Evolutionary conservation across 2,888 invertebrate species (phyloP).

Genomic region (Agapostemon virescens): DNA sequence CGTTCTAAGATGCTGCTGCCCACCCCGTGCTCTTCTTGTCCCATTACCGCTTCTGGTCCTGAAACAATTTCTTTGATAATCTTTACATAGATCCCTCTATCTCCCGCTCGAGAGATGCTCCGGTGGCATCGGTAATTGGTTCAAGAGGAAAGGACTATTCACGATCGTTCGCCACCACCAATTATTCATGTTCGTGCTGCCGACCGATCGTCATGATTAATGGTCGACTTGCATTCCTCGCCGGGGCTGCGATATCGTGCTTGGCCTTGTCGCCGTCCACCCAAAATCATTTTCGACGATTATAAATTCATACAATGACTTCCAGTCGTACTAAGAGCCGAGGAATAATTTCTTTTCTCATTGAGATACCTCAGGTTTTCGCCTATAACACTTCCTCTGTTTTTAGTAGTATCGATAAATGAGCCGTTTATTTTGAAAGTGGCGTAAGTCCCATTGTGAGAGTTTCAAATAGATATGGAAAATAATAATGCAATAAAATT

Average conservation of each 20-base stretch:
- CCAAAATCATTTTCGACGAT: conserved; percentile 8
- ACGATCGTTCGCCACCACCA: conserved; percentile 47
- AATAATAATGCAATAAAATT: too few relatives aligned
- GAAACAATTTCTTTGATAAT: conserved; percentile 66
- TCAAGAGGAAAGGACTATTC: conserved; percentile 55
- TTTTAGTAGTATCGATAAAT: too few relatives aligned
- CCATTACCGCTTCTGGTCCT: conserved; percentile 48
- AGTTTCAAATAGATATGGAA: too few relatives aligned
- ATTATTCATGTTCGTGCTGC: conserved; percentile 64
- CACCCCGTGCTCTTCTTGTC: conserved; percentile 16
- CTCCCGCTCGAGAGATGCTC: conserved; percentile 20
- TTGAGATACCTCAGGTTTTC: too few relatives aligned
- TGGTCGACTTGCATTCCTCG: conserved; percentile 42
- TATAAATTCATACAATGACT: background rate
- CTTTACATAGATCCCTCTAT: conserved; percentile 51
- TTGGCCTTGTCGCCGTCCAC: background rate
- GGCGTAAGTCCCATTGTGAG: too few relatives aligned
- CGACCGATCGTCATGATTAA: conserved; percentile 61
- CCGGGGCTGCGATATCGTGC: conserved; percentile 42
- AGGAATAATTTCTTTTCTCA: too few relatives aligned
- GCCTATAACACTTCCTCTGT: too few relatives aligned
- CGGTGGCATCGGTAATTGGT: conserved; percentile 58
- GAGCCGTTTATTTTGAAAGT: too few relatives aligned
- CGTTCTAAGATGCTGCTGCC: conserved; percentile 43
- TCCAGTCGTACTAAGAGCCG: background rate